phyloP scores from a whole-genome alignment of 2,888 invertebrate genomes.

The Cybosia mesomella region DNA sequence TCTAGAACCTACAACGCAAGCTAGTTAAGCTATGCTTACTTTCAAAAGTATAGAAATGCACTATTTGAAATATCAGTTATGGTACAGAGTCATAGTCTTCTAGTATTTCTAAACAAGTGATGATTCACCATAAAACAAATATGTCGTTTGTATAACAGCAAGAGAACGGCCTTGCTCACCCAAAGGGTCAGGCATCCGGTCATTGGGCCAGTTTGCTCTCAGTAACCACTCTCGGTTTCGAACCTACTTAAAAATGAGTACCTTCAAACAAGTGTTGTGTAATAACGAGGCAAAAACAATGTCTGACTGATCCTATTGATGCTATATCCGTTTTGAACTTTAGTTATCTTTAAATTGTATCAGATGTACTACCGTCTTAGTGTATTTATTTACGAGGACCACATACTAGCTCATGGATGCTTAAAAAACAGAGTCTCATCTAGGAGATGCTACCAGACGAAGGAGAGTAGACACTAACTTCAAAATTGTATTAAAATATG shows the following conservation, averaged over 20 bases:
- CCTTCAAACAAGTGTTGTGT: constrained; percentile 28
- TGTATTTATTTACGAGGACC: no score
- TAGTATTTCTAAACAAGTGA: background rate
- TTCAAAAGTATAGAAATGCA: no score
- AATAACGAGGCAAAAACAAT: constrained; percentile 18
- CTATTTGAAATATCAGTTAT: no score
- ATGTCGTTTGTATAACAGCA: constrained; percentile 35
- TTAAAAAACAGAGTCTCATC: no score
- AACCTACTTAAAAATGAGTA: constrained; percentile 45
- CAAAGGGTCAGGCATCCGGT: constrained; percentile 74
- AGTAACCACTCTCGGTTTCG: constrained; percentile 74
- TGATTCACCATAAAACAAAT: constrained; percentile 16
- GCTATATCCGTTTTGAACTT: background rate
- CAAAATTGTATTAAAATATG: no score
- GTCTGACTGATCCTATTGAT: background rate
- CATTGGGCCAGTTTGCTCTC: constrained; percentile 69
- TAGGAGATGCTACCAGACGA: no score
- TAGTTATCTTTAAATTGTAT: background rate
- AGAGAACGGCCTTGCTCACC: constrained; percentile 73
- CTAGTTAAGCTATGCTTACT: no score
- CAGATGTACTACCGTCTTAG: no score
- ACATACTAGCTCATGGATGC: no score
- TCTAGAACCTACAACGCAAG: no score
- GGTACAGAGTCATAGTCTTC: background rate
- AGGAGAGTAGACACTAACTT: no score